Base-by-base conservation (phyloP, 2,888 invertebrate species). In the Lepidocyrtinus sp. region DNA sequence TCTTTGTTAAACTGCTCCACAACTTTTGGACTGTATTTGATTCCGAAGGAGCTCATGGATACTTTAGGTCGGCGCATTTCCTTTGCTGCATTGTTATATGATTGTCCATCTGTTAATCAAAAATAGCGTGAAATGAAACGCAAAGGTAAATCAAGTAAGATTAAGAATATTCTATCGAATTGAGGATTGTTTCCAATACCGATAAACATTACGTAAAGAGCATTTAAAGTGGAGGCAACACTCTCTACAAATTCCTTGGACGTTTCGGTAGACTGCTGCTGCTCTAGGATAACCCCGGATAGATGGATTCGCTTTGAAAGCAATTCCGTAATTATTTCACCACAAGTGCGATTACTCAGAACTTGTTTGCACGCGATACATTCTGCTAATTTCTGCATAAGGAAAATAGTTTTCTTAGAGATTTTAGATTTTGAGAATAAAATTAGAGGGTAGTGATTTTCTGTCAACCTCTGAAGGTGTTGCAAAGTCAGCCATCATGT, bases 91-190 rank as follows among this genome's bases (percentile, higher is more conserved):
- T n/a, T 25, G 61, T 71, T 85, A 62, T 86, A 85, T 5, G 83
- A 21, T 59, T 86, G 85, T 0, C 85, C 85, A 59, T 86, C 86
- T 85, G 62, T 9, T n/a, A n/a, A n/a, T n/a, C n/a, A n/a, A n/a
- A n/a, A n/a, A n/a, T n/a, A n/a, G n/a, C n/a, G n/a, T n/a, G n/a
- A n/a, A n/a, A n/a, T n/a, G n/a, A n/a, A n/a, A n/a, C n/a, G n/a
- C n/a, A n/a, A n/a, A n/a, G n/a, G n/a, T n/a, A n/a, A n/a, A n/a
- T n/a, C n/a, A n/a, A n/a, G n/a, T n/a, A n/a, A n/a, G n/a, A n/a
- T n/a, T n/a, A n/a, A n/a, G n/a, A n/a, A n/a, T n/a, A n/a, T n/a
- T n/a, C n/a, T n/a, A n/a, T n/a, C n/a, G n/a, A n/a, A n/a, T n/a
- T n/a, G n/a, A n/a, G n/a, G n/a, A n/a, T n/a, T n/a, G n/a, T n/a